Evolutionary conservation across 2,113 vertebrate species (phyloP).

Genomic region (Corythaixoides concolor): DNA sequence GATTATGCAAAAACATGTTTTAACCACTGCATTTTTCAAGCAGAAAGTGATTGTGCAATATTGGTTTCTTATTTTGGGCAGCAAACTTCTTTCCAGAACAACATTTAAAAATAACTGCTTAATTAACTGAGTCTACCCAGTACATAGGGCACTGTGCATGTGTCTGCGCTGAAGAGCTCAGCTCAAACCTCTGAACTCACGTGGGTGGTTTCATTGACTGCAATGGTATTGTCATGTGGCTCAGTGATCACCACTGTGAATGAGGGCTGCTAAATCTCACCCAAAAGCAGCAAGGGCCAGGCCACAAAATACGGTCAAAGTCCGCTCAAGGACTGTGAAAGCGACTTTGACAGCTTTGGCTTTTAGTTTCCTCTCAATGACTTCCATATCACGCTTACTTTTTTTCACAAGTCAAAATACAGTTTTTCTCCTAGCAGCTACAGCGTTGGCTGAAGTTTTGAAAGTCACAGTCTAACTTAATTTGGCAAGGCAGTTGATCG

Average conservation of each 20-base stretch:
- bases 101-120: constrained; percentile 15
- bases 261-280: constrained; percentile 20
- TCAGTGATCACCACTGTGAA: background rate
- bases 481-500: background rate
- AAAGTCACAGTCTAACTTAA: background rate
- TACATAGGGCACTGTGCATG: background rate
- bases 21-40: background rate
- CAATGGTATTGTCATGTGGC: background rate
- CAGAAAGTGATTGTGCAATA: background rate
- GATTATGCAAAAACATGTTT: background rate
- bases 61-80: background rate
- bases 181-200: background rate
- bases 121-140: background rate
- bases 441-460: background rate
- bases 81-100: background rate
- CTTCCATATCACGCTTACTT: background rate
- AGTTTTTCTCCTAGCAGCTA: background rate
- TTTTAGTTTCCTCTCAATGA: background rate
- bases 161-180: background rate
- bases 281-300: constrained; percentile 35
- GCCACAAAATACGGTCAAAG: constrained; percentile 27
- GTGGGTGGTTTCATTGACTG: constrained; percentile 57
- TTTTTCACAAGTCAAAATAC: background rate
- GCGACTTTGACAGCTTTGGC: constrained; percentile 23
- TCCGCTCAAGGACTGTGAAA: constrained; percentile 24